Percentiles rank a stretch among this genome's conserved stretches.
phyloP scores from a whole-genome alignment of 2,113 vertebrate genomes.

The Tyto alba region DNA sequence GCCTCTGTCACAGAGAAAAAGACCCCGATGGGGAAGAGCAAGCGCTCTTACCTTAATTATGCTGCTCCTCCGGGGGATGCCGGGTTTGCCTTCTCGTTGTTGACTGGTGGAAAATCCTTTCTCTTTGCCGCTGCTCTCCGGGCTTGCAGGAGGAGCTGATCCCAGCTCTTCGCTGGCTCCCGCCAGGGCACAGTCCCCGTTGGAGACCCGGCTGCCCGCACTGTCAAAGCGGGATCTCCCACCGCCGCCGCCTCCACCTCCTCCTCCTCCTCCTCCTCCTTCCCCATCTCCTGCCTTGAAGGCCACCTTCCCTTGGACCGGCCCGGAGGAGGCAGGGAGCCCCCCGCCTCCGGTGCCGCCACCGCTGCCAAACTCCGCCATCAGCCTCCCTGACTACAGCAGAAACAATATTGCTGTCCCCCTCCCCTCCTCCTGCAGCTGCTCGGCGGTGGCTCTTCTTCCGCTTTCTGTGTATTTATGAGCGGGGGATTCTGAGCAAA shows the following conservation, averaged over 20 bases:
- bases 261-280: conserved; percentile 59
- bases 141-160: conserved; percentile 70
- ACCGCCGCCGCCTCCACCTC: conserved; percentile 61
- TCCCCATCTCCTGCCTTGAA: conserved; percentile 71
- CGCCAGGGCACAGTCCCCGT: conserved; percentile 82
- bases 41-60: conserved; percentile 88
- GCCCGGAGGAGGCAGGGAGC: conserved; percentile 66
- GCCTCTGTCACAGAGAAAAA: neutral
- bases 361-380: conserved; percentile 72
- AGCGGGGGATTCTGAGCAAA: neutral
- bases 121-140: conserved; percentile 57
- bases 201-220: conserved; percentile 75
- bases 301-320: conserved; percentile 60
- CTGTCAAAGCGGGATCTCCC: conserved; percentile 71
- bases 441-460: conserved; percentile 48
- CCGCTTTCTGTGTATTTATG: conserved; percentile 55
- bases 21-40: neutral
- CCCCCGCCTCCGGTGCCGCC: conserved; percentile 61
- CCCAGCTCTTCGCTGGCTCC: conserved; percentile 66
- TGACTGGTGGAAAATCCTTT: conserved; percentile 43
- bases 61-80: conserved; percentile 91
- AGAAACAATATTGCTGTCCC: conserved; percentile 49
- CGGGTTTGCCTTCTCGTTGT: conserved; percentile 75
- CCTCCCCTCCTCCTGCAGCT: conserved; percentile 45
- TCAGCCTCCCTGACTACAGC: conserved; percentile 62